Base-by-base conservation (phyloP, 2,113 vertebrate genomes). In the Brevimyrus niger region DNA sequence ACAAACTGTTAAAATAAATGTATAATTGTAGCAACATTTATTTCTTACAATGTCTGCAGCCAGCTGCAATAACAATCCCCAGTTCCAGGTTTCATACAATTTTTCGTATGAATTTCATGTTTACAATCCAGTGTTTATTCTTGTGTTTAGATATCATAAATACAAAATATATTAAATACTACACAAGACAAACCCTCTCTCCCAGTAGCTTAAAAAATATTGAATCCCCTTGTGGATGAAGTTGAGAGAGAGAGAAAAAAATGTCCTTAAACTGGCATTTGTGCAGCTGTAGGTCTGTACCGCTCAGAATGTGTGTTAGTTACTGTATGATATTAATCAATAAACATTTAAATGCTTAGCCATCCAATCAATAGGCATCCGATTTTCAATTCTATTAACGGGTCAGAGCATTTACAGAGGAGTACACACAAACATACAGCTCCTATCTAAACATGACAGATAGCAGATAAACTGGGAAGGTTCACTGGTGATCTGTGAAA, bases 11-110 rank as follows among this genome's bases (percentile, higher is more conserved):
- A 58, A 61, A 23, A 89, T 27, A 27, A 8, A 51, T 61, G 15
- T 7, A 89, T 58, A 61, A 38, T 53, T 55, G 86, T 38, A 89
- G 58, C 42, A 89, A 17, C 47, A 46, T 89, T 48, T 73, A 27
- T 90, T 83, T 87, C 23, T n/a, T 15, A 87, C 91, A 88, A 90
- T 87, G 50, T 19, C 38, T 91, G 92, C 92, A 93, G 91, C 92
- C 90, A 92, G 90, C 91, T 94, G 91, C 90, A 92, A 89, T 76
- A 89, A 23, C 80, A 61, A 9, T 46, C 15, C 6, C 73, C 4
- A 10, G 35, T n/a, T 46, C 19, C 17, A 84, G 82, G 15, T 42
- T 84, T 46, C 17, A 42, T 47, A 44, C n/a, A 9, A 4, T 65
- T 83, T 42, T 83, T 83, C 7, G 11, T 44, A 83, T 83, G 42